These are phyloP conservation scores for Drosophila ironensis DNA, from an alignment of 1,140 invertebrate species.

Conservation along the genomic window DNA sequence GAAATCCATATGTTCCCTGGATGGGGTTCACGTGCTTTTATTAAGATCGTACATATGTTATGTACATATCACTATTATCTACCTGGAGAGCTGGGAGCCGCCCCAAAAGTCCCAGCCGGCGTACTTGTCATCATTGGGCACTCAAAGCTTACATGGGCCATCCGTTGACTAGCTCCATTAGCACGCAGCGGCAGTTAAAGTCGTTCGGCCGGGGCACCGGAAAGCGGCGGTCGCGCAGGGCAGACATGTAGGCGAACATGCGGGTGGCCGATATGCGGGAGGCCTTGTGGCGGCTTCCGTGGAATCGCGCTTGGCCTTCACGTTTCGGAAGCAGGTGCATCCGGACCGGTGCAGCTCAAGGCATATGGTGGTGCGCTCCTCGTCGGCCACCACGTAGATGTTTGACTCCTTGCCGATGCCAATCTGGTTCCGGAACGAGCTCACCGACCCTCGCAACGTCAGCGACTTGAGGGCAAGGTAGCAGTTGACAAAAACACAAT, in stretches of 20 bases:
- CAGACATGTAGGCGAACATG: conserved; percentile 99
- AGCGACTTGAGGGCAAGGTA: conserved; percentile 96
- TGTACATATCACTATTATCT: conserved; percentile 27
- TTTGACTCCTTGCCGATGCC: conserved; percentile 99
- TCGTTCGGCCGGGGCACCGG: conserved; percentile 98
- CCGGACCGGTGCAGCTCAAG: conserved; percentile 97
- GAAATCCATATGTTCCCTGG: too few relatives aligned
- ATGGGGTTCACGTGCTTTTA: too few relatives aligned
- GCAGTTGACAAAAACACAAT: too few relatives aligned
- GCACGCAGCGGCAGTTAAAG: conserved; percentile 97
- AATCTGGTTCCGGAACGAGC: conserved; percentile 98
- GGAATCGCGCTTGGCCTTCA: conserved; percentile 98
- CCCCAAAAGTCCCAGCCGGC: conserved; percentile 80
- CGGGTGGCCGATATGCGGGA: conserved; percentile 97
- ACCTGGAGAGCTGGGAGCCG: background rate
- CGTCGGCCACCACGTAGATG: conserved; percentile 94
- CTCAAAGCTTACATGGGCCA: conserved; percentile 87
- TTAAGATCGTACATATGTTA: too few relatives aligned
- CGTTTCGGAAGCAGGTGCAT: conserved; percentile 96
- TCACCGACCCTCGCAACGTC: conserved; percentile 89
- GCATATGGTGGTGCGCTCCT: conserved; percentile 89
- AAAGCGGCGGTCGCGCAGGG: conserved; percentile 93
- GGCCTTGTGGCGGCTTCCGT: conserved; percentile 92
- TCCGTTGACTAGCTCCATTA: conserved; percentile 96
- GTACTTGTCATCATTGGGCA: too few relatives aligned